Percentiles rank a stretch among this genome's conserved stretches.
Evolutionary conservation across 1,140 invertebrate genomes (phyloP).

Genomic region (Drosophila orena): DNA sequence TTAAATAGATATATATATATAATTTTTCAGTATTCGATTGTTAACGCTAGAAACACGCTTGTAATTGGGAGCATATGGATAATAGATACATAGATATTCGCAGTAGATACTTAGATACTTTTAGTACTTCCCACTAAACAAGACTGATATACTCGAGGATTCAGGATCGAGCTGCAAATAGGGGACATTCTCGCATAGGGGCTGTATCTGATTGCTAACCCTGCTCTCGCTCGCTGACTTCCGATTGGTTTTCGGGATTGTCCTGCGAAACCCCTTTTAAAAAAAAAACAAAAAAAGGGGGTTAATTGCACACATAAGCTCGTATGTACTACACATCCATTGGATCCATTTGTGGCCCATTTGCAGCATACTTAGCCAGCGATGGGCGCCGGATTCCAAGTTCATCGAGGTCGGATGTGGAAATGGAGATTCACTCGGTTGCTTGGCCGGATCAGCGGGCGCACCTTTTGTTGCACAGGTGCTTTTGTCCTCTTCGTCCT

Average conservation of each 20-base stretch:
- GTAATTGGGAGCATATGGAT: neutral
- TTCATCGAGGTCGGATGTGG: neutral
- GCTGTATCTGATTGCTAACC: neutral
- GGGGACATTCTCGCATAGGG: neutral
- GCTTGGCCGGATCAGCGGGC: constrained; percentile 1
- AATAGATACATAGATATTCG: neutral
- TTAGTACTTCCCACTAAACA: no score
- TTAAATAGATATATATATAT: no score
- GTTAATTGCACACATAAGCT: constrained; percentile 14
- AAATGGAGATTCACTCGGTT: neutral
- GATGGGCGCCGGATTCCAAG: neutral
- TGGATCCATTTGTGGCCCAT: neutral
- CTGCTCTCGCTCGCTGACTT: neutral
- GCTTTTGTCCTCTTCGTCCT: neutral
- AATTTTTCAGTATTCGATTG: no score
- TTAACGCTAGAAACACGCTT: no score
- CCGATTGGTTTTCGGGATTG: constrained; percentile 31
- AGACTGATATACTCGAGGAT: no score
- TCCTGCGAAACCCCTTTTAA: neutral
- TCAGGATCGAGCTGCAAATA: neutral
- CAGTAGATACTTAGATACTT: neutral
- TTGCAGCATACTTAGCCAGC: no score
- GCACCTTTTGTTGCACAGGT: constrained; percentile 2
- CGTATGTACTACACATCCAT: neutral
- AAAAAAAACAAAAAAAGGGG: constrained; percentile 2